These are phyloP conservation scores for Trachelus troglodyta DNA, from an alignment of 2,888 invertebrate genomes.

Conservation along the genomic window DNA sequence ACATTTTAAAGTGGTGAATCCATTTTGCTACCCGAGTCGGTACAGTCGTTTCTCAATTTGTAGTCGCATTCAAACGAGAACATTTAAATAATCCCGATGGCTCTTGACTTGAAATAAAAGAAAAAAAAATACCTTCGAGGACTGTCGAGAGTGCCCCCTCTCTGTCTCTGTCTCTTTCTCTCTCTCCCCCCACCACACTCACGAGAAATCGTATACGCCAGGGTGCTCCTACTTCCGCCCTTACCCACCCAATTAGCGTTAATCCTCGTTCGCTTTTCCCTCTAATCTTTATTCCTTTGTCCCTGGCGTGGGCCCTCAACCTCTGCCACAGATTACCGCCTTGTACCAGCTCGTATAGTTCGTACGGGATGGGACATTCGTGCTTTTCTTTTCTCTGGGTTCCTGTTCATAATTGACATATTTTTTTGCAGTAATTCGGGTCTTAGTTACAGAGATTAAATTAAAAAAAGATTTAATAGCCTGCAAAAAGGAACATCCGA, in stretches of 20 bases:
- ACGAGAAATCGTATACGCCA: neutral
- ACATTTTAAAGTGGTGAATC: neutral
- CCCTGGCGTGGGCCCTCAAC: constrained; percentile 30
- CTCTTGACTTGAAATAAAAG: constrained; percentile 52
- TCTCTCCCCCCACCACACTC: neutral
- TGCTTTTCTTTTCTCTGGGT: neutral
- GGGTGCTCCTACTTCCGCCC: neutral
- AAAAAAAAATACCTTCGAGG: neutral
- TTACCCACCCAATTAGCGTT: constrained; percentile 58
- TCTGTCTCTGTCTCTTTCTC: neutral
- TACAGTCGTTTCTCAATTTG: neutral
- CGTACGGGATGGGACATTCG: neutral
- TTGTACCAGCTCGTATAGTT: neutral
- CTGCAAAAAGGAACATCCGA: neutral
- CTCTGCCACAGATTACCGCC: constrained; percentile 1
- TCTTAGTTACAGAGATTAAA: neutral
- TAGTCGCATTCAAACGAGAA: constrained; percentile 9
- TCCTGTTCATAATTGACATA: neutral
- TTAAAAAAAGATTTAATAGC: neutral
- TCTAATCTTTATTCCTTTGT: constrained; percentile 59
- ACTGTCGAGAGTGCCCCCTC: neutral
- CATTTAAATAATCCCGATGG: constrained; percentile 56
- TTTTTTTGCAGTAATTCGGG: neutral
- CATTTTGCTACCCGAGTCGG: neutral
- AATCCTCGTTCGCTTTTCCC: constrained; percentile 53